phyloP scores from a whole-genome alignment of 2,113 vertebrate species.

The Archocentrus centrarchus region DNA sequence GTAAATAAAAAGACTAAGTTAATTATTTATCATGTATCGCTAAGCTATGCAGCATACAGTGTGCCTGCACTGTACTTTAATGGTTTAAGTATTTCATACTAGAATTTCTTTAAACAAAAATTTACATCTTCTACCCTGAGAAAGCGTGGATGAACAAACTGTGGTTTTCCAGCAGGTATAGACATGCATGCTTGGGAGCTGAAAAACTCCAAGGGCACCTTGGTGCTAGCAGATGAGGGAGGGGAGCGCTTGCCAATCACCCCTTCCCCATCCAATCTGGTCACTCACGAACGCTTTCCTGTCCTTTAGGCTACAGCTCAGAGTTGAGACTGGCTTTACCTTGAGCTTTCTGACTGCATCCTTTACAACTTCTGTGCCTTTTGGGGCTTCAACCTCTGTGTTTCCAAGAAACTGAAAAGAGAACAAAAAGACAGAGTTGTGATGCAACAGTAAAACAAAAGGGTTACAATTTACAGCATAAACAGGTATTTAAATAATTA shows the following conservation, averaged over 20 bases:
- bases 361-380: slow-evolving; percentile 96
- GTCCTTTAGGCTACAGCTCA: slow-evolving; percentile 22
- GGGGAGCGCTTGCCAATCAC: slow-evolving; percentile 41
- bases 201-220: slow-evolving; percentile 64
- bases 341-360: slow-evolving; percentile 97
- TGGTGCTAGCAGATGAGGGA: slow-evolving; percentile 36
- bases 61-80: no score
- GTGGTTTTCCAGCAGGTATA: slow-evolving; percentile 42
- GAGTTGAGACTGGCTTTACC: slow-evolving; percentile 78
- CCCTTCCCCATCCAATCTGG: slow-evolving; percentile 7
- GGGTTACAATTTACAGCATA: background rate
- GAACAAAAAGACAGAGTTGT: background rate
- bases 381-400: slow-evolving; percentile 96
- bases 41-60: no score
- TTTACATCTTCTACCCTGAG: background rate
- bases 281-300: slow-evolving; percentile 1
- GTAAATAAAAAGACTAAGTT: no score
- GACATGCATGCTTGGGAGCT: background rate
- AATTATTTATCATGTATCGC: no score
- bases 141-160: background rate
- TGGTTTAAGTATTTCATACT: background rate
- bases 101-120: background rate
- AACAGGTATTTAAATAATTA: background rate
- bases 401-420: slow-evolving; percentile 92
- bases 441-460: background rate